Base-by-base conservation (phyloP, 2,888 invertebrate species). In the Aelia acuminata region DNA sequence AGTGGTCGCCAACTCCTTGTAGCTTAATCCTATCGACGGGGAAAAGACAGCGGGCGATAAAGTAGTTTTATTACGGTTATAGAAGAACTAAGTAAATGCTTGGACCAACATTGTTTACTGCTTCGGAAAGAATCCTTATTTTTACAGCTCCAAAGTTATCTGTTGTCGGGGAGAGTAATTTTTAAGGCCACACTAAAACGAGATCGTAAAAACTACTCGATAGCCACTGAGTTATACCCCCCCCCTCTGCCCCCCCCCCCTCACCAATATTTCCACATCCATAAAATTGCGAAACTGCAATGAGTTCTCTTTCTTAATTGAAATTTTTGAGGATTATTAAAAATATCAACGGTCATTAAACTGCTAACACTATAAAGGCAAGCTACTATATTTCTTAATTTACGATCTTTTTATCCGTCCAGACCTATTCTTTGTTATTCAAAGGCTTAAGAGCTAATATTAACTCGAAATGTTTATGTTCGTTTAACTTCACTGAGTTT, bases 111-210 rank as follows among this genome's bases (percentile, higher is more conserved):
- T 85, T 85, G 85, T 85, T 85, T 85, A 85, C 57, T 53, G 53
- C 85, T 53, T 85, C 43, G 53, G 53, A 85, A 85, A 85, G 85
- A 85, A 85, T 85, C 50, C 50, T 85, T 57, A 85, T 85, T 85
- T 85, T 85, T 43, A 50, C 50, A 53, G 39, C 53, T 39, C 57
- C n/a, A 20, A 49, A 85, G 85, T 85, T 85, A 85, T 85, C 85
- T 57, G 85, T 85, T 39, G 85, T 43, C 39, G 53, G n/a, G n/a
- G n/a, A n/a, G n/a, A 57, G 85, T 85, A 85, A 85, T 85, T 85
- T 70, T 53, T 53, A 85, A 39, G 50, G 57, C 31, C 85, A 20
- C 85, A 85, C 50, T 85, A 85, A 85, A 85, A 26, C 85, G 53
- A 57, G 85, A 35, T 53, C 53, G 85, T 85, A 85, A 85, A 85